These are phyloP conservation scores for Ashinkailepas kermadecensis DNA, from an alignment of 2,888 invertebrate species.

Conservation along the genomic window DNA sequence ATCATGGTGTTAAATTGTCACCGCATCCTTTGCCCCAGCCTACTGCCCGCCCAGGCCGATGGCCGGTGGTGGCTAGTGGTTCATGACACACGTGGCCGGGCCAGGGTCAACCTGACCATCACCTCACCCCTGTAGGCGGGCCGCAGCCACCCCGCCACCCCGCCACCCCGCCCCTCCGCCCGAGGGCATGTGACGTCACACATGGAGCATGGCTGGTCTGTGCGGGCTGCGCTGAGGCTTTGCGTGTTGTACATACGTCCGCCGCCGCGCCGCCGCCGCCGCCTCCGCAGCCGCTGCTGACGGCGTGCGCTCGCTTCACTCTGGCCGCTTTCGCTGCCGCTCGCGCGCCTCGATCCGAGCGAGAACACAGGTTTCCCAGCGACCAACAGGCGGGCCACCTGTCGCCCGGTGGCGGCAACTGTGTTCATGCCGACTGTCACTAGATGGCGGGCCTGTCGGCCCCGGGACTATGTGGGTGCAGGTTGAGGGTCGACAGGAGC, in stretches of 20 bases:
- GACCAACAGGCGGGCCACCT: no score
- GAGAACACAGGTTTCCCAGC: no score
- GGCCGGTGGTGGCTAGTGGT: no score
- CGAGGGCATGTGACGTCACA: slow-evolving; percentile 20
- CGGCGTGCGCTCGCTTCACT: no score
- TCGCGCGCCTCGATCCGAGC: no score
- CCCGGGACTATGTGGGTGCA: neutral
- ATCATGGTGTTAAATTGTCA: neutral
- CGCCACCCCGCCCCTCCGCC: neutral
- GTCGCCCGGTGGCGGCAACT: no score
- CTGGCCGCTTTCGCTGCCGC: no score
- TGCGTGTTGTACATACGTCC: neutral
- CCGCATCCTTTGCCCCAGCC: neutral
- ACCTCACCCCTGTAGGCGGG: neutral
- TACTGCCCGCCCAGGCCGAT: no score
- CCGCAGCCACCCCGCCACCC: neutral
- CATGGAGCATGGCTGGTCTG: neutral
- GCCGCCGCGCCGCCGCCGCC: neutral
- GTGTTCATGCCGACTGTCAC: neutral
- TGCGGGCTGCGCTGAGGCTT: neutral
- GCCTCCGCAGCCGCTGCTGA: no score
- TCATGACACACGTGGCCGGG: no score
- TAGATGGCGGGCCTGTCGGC: neutral
- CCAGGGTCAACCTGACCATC: neutral
- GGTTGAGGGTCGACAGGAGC: neutral